Base-by-base conservation (phyloP, 2,113 vertebrate species). In the Pomatostomus ruficeps region DNA sequence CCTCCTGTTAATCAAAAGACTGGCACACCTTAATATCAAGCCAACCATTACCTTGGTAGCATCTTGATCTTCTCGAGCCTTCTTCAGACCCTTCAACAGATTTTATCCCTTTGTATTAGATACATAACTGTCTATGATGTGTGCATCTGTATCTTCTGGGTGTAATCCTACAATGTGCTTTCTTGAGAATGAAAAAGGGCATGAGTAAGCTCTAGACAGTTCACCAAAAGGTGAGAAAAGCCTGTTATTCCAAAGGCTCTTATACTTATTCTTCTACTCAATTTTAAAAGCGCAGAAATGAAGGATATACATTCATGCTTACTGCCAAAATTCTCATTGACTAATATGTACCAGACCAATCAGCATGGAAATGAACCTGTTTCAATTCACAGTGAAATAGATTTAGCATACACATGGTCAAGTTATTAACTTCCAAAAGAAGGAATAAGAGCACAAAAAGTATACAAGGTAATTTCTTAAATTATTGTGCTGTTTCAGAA, bases 341-440 rank as follows among this genome's bases (percentile, higher is more conserved):
- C 31, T 33, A 48, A 77, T 33, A 81, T 3, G 54, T 14, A 66
- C 10, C n/a, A 87, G 45, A 33, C 5, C 10, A 57, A 65, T 26
- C 67, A 83, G 28, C n/a, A 66, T 5, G 59, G 66, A 46, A 45
- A 82, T 17, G 7, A 92, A 84, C 12, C 26, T 46, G 17, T 49
- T 74, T 46, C 42, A 80, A 22, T 67, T 54, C 33, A 76, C 21
- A 52, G 0, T 42, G 36, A 58, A 78, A 80, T 1, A 81, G 29
- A 57, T 42, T 49, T 38, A 62, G 43, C 14, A 46, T 9, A 49
- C 6, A 33, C 0, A 0, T 9, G 20, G 35, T 42, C 49, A 36
- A 36, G n/a, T 45, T 65, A 72, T 35, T 63, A 68, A 25, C 10
- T 73, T 58, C 35, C 49, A 79, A 61, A 15, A 76, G 28, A 70